These are phyloP conservation scores for Prunella himalayana DNA, from an alignment of 2,113 vertebrate species.

Conservation along the genomic window DNA sequence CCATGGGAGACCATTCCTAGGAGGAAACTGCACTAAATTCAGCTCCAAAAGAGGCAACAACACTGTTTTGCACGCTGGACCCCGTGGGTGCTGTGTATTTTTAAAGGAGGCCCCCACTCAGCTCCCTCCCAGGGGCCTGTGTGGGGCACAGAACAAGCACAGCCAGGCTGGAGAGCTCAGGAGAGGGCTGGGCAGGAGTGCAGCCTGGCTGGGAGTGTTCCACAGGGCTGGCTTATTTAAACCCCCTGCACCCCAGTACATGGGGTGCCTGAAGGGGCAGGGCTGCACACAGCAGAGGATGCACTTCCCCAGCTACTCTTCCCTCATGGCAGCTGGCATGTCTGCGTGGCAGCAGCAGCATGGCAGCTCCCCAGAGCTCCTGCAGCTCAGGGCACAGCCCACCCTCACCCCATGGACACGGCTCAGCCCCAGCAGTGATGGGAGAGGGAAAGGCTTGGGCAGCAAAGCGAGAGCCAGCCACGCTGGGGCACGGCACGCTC, in stretches of 20 bases:
- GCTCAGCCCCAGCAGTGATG: background rate
- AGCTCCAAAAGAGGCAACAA: background rate
- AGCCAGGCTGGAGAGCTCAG: background rate
- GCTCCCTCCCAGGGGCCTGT: background rate
- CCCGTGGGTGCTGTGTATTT: background rate
- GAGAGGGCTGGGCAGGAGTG: background rate
- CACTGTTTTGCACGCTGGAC: background rate
- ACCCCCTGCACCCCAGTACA: background rate
- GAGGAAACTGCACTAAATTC: background rate
- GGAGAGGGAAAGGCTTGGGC: background rate
- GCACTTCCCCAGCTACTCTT: background rate
- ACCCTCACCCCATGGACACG: background rate
- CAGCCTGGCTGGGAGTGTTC: background rate
- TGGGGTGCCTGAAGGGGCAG: background rate
- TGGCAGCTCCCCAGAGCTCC: background rate
- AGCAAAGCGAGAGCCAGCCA: background rate
- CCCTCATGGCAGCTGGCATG: background rate
- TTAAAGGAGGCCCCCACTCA: background rate
- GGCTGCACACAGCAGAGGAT: background rate
- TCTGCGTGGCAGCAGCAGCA: background rate
- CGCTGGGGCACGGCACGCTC: background rate
- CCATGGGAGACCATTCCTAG: background rate
- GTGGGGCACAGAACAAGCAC: background rate
- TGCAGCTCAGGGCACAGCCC: background rate
- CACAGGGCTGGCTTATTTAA: background rate